These are phyloP conservation scores for Nomada fabriciana DNA, from an alignment of 2,888 invertebrate genomes.

Conservation along the genomic window DNA sequence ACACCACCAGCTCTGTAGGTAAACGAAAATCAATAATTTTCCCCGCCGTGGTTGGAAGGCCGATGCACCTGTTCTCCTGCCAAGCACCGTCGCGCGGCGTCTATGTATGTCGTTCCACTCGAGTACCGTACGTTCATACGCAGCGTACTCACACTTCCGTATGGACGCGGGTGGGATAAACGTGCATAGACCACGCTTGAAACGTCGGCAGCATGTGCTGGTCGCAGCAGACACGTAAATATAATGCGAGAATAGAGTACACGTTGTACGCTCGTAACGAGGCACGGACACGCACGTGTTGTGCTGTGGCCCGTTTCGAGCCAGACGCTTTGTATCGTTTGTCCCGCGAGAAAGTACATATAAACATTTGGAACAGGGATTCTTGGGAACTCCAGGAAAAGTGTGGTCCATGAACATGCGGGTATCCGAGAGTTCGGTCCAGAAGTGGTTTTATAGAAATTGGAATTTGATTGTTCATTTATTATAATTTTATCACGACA, in stretches of 20 bases:
- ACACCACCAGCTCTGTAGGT: conserved; percentile 51
- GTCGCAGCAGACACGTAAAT: conserved; percentile 47
- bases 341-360: too few relatives aligned
- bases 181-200: conserved; percentile 27
- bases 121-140: background rate
- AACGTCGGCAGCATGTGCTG: conserved; percentile 22
- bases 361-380: too few relatives aligned
- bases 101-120: background rate
- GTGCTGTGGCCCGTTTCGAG: background rate
- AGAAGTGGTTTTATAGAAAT: too few relatives aligned
- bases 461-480: too few relatives aligned
- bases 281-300: conserved; percentile 40
- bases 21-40: conserved; percentile 81
- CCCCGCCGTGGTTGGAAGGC: conserved; percentile 67
- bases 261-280: conserved; percentile 48
- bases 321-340: background rate
- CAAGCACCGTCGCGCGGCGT: conserved; percentile 17
- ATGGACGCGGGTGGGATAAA: conserved; percentile 9
- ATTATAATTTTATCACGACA: too few relatives aligned
- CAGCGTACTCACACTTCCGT: background rate
- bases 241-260: conserved; percentile 42
- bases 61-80: conserved; percentile 75
- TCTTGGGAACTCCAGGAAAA: too few relatives aligned
- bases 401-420: too few relatives aligned
- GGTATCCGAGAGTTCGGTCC: too few relatives aligned